Conservation (phyloP, 1,140 invertebrate species). For the Caerostris darwini region DNA sequence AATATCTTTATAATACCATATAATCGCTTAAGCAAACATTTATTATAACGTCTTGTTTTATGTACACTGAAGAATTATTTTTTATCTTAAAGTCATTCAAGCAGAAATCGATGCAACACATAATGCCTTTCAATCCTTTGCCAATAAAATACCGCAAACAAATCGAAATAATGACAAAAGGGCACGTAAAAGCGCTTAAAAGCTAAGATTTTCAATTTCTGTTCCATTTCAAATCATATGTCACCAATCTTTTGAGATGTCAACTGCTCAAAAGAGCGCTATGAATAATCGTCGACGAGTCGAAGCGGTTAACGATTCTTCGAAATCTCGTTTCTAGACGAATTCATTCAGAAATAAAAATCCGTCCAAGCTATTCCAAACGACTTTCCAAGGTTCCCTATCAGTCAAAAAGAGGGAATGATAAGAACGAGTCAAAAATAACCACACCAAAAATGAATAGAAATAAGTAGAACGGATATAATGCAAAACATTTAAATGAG, state of each 20-base stretch:
- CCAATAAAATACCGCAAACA: not conserved
- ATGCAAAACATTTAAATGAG: slow-evolving; percentile 10
- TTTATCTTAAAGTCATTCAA: not conserved
- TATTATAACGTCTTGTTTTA: too few species aligned
- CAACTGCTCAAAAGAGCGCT: not conserved
- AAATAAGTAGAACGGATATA: slow-evolving; percentile 5
- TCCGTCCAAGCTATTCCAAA: not conserved
- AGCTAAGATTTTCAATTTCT: not conserved
- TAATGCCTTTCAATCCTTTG: not conserved
- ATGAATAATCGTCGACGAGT: not conserved
- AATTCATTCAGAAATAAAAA: not conserved
- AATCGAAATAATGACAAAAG: not conserved
- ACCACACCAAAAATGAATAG: not conserved
- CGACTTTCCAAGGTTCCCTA: not conserved
- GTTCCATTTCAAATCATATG: not conserved
- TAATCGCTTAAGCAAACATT: too few species aligned
- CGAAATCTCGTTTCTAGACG: slow-evolving; percentile 11
- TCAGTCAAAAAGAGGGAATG: not conserved
- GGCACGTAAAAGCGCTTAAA: not conserved
- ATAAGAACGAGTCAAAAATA: not conserved
- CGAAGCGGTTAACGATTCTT: not conserved
- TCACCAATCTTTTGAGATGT: not conserved
- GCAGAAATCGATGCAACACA: not conserved
- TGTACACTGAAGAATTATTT: too few species aligned
- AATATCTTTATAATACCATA: too few species aligned